phyloP scores from a whole-genome alignment of 1,140 invertebrate species.

The Galleria mellonella region DNA sequence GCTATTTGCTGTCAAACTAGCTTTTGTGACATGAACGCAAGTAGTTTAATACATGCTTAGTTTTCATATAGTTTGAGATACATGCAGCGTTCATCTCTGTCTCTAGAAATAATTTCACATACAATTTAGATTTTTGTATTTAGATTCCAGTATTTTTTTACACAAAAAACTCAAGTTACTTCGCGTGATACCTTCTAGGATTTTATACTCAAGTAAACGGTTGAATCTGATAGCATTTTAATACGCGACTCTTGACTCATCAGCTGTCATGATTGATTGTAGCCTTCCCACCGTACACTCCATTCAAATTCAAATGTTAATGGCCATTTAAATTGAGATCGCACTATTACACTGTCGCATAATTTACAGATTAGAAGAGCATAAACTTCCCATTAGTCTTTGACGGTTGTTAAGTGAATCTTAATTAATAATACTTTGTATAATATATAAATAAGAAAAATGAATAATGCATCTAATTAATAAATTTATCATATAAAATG shows the following conservation, averaged over 20 bases:
- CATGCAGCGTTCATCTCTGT: no score
- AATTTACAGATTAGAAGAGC: conserved; percentile 9
- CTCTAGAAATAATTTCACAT: no score
- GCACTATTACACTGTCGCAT: conserved; percentile 4
- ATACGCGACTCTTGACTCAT: conserved; percentile 10
- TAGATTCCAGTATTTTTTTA: no score
- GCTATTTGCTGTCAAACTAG: conserved; percentile 5
- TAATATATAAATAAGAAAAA: no score
- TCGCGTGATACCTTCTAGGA: no score
- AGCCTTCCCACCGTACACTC: conserved; percentile 1
- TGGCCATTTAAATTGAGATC: not conserved
- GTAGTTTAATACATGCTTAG: no score
- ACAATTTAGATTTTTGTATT: no score
- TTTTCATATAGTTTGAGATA: no score
- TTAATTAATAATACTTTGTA: no score
- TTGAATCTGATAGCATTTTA: conserved; percentile 24
- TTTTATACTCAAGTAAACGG: not conserved
- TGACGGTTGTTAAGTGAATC: not conserved
- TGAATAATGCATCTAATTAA: no score
- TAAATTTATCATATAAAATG: no score
- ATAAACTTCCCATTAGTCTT: conserved; percentile 1
- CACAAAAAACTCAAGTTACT: not conserved
- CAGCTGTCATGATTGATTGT: conserved; percentile 18
- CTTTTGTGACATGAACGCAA: conserved; percentile 1
- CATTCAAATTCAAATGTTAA: conserved; percentile 15